Percentiles rank a stretch among this genome's conserved stretches.
Conservation (phyloP, 2,113 vertebrate genomes). For the Anolis sagrei region DNA sequence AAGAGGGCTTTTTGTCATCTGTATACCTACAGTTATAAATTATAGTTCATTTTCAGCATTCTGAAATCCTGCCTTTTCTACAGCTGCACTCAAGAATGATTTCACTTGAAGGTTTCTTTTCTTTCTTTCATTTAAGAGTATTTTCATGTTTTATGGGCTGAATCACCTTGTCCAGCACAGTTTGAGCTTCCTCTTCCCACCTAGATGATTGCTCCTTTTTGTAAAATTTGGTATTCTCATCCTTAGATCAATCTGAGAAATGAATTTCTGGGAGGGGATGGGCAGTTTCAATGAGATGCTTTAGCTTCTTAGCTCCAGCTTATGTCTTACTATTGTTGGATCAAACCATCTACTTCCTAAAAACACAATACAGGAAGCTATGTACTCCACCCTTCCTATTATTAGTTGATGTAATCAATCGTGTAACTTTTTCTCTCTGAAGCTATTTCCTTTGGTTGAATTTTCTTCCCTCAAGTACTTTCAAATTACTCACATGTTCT, state of each 20-base stretch:
- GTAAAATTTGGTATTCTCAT: background rate
- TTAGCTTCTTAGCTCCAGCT: background rate
- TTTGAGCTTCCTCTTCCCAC: background rate
- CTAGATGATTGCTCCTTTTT: background rate
- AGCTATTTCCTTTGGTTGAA: conserved; percentile 18
- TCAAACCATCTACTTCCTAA: background rate
- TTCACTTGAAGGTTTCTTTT: background rate
- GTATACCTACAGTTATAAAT: background rate
- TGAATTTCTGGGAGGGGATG: background rate
- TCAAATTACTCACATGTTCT: background rate
- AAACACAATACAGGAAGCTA: conserved; percentile 4
- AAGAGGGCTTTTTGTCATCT: conserved; percentile 2
- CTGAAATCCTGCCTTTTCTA: background rate
- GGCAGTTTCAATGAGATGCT: background rate
- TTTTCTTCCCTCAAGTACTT: background rate
- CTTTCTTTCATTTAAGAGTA: background rate
- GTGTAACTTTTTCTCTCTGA: conserved; percentile 4
- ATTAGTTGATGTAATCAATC: conserved; percentile 3
- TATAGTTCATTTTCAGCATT: background rate
- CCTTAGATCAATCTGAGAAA: background rate
- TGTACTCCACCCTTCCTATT: conserved; percentile 22
- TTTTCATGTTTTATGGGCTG: background rate
- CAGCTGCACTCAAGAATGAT: background rate
- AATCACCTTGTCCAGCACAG: background rate
- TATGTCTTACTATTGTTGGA: background rate